A percentile compares a stretch with the other conserved stretches of the same genome.
Evolutionary conservation across 1,140 invertebrate genomes (phyloP).

Genomic region (Ips nitidus): DNA sequence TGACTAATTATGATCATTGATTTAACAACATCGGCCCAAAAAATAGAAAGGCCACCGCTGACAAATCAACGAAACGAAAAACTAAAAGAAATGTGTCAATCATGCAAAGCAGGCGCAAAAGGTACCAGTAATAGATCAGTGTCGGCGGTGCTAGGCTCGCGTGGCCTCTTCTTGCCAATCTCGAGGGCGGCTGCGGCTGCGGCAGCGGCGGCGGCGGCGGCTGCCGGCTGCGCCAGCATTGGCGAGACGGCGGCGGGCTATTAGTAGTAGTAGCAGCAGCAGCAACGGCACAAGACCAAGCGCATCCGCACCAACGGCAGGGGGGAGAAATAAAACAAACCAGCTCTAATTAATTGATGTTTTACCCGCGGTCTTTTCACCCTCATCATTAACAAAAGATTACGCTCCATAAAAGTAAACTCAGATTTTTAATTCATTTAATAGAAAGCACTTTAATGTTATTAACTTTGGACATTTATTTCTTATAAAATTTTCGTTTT

Average conservation of each 20-base stretch:
- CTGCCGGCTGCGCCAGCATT: constrained; percentile 54
- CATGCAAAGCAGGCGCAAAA: constrained; percentile 64
- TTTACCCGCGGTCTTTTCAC: neutral
- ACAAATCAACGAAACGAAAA: constrained; percentile 12
- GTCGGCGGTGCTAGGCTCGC: constrained; percentile 68
- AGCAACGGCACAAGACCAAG: constrained; percentile 53
- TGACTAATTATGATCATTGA: neutral
- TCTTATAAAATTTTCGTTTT: too few species aligned
- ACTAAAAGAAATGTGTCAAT: constrained; percentile 37
- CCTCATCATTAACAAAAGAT: neutral
- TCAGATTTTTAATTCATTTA: too few species aligned
- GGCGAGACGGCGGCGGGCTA: constrained; percentile 56
- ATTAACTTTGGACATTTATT: too few species aligned
- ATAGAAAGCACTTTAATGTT: too few species aligned
- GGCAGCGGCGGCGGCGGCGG: constrained; percentile 45
- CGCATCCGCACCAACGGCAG: constrained; percentile 50
- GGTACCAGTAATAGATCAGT: constrained; percentile 92
- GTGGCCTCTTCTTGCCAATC: constrained; percentile 84
- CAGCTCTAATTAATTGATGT: constrained; percentile 51
- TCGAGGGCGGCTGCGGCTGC: constrained; percentile 62
- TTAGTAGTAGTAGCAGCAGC: constrained; percentile 58
- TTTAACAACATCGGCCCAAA: too few species aligned
- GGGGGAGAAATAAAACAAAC: constrained; percentile 51
- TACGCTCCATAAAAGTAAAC: too few species aligned
- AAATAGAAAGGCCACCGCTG: neutral